Evolutionary conservation across 2,113 vertebrate species (phyloP).

Genomic region (Centrocercus urophasianus): DNA sequence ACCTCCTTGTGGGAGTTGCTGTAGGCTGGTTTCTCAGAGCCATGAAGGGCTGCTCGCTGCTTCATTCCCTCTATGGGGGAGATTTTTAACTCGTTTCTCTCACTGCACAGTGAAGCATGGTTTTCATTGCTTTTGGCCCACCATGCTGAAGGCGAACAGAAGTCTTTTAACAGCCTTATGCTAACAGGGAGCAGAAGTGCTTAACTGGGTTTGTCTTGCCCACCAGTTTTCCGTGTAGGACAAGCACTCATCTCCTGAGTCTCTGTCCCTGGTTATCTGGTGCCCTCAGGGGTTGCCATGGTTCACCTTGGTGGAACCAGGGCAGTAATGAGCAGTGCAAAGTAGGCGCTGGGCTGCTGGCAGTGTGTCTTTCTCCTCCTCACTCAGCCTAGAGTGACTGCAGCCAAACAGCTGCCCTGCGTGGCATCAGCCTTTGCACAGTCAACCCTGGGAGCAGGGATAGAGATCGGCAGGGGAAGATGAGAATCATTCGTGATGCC

Average conservation of each 20-base stretch:
- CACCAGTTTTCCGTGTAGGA: not conserved
- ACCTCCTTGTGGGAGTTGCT: not conserved
- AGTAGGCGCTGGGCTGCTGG: not conserved
- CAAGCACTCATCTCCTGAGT: not conserved
- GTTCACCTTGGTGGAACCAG: not conserved
- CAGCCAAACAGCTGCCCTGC: not conserved
- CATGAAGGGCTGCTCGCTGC: not conserved
- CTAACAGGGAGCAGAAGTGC: not conserved
- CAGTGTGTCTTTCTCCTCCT: not conserved
- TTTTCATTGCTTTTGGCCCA: not conserved
- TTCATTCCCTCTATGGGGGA: slow-evolving; percentile 46
- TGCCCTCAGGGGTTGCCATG: not conserved
- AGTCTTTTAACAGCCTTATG: not conserved
- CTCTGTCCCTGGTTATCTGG: not conserved
- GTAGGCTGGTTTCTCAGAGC: slow-evolving; percentile 6
- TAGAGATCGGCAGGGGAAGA: not conserved
- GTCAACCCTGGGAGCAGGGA: not conserved
- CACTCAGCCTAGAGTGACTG: not conserved
- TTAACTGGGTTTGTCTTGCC: not conserved
- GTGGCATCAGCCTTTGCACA: not conserved
- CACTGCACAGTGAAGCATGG: not conserved
- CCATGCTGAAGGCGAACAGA: not conserved
- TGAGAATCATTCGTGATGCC: not conserved
- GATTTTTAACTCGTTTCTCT: not conserved
- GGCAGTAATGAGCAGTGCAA: not conserved